Evolutionary conservation across 2,113 vertebrate species (phyloP).

Genomic region (Antechinus flavipes): DNA sequence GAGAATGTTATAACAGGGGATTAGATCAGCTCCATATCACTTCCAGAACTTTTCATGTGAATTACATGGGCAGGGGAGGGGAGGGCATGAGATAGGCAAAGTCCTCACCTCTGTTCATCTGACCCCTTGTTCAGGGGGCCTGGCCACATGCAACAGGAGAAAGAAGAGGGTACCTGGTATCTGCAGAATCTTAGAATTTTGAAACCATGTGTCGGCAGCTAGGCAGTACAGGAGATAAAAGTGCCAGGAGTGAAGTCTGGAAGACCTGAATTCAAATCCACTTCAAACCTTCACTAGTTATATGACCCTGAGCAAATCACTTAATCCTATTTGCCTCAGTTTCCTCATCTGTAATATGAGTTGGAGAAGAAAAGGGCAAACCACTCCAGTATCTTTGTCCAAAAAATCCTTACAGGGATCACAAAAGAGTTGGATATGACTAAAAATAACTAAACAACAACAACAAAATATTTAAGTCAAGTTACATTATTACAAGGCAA

Average conservation of each 20-base stretch:
- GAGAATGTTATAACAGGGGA: neutral
- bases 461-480: neutral
- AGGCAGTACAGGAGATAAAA: neutral
- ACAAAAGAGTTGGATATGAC: neutral
- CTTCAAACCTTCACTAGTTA: neutral
- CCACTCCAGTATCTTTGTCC: neutral
- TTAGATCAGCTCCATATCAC: neutral
- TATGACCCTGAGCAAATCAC: neutral
- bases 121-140: neutral
- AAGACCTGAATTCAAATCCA: neutral
- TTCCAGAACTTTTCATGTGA: neutral
- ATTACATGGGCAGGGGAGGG: neutral
- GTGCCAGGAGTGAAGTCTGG: neutral
- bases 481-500: neutral
- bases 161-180: neutral
- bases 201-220: neutral
- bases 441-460: neutral
- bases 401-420: neutral
- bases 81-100: neutral
- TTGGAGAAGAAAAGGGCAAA: neutral
- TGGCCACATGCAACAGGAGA: neutral
- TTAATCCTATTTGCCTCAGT: neutral
- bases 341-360: neutral
- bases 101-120: neutral
- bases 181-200: neutral